Conservation (phyloP, 2,888 invertebrate species). For the Leptinotarsa tumamoca region DNA sequence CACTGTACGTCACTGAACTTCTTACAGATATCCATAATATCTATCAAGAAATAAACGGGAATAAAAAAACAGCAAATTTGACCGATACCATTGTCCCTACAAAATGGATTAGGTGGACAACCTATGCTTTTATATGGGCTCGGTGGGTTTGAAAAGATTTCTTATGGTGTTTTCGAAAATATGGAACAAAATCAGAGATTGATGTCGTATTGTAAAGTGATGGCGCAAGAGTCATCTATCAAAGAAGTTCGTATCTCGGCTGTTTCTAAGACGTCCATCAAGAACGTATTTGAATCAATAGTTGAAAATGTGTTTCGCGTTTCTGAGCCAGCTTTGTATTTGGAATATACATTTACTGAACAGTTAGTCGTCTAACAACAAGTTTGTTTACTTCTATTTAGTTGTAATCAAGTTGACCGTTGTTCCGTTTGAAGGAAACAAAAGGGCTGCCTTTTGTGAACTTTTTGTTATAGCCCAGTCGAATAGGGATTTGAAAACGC, state of each 20-base stretch:
- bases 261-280: slow-evolving; percentile 1
- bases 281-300: neutral
- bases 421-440: too few species aligned
- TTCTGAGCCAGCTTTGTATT: too few species aligned
- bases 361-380: too few species aligned
- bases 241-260: neutral
- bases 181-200: slow-evolving; percentile 16
- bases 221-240: slow-evolving; percentile 13
- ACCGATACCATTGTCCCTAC: neutral
- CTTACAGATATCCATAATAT: neutral
- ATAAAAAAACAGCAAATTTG: neutral
- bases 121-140: slow-evolving; percentile 12
- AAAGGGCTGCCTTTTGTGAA: too few species aligned
- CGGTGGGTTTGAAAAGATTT: slow-evolving; percentile 8
- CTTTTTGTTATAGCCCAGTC: too few species aligned
- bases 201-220: slow-evolving; percentile 8
- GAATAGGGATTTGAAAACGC: too few species aligned
- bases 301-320: too few species aligned
- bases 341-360: too few species aligned
- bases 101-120: slow-evolving; percentile 8
- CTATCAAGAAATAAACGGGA: neutral
- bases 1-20: neutral
- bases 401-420: too few species aligned
- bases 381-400: too few species aligned
- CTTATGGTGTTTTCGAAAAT: neutral